Evolutionary conservation across 2,113 vertebrate species (phyloP).

Genomic region (Addax nasomaculatus): DNA sequence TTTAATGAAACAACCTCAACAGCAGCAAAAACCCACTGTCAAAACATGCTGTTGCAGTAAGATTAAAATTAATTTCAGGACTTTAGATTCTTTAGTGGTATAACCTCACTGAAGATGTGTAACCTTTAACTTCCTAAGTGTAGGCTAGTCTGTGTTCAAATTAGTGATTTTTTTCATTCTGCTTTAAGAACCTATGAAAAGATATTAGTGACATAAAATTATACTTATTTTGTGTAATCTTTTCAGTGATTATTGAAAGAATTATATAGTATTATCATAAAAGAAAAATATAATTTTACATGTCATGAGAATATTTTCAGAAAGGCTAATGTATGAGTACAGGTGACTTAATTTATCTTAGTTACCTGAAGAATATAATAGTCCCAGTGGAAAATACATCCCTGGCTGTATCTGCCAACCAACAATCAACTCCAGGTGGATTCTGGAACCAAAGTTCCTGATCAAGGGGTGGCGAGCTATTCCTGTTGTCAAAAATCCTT

Average conservation of each 20-base stretch:
- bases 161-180: not conserved
- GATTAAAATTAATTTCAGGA: not conserved
- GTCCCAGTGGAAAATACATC: not conserved
- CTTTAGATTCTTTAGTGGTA: not conserved
- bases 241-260: not conserved
- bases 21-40: not conserved
- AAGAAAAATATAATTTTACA: not conserved
- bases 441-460: not conserved
- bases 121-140: not conserved
- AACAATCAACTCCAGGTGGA: not conserved
- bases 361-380: not conserved
- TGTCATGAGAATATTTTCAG: not conserved
- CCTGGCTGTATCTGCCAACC: not conserved
- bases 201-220: not conserved
- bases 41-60: not conserved
- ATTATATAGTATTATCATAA: not conserved
- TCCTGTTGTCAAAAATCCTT: not conserved
- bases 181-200: not conserved
- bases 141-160: not conserved
- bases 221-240: not conserved
- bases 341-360: not conserved
- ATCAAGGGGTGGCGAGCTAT: not conserved
- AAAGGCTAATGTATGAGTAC: not conserved
- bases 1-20: not conserved
- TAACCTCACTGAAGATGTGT: not conserved